Percentiles rank a stretch among this genome's conserved stretches.
phyloP scores from a whole-genome alignment of 1,140 invertebrate genomes.

The Hylyphantes graminicola region DNA sequence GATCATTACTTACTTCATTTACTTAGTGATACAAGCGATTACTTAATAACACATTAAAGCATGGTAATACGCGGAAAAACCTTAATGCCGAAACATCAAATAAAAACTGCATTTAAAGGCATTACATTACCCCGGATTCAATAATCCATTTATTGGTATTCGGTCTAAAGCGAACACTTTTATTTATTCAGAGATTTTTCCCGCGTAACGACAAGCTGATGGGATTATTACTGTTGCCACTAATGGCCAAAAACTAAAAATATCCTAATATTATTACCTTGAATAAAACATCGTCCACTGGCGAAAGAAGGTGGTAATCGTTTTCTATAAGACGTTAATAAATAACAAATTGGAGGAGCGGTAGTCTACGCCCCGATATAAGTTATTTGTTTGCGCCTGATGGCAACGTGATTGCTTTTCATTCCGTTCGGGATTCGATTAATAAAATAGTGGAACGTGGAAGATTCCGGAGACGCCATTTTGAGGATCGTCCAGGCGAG shows the following conservation, averaged over 20 bases:
- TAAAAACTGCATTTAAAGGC: conserved; percentile 50
- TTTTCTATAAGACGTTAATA: conserved; percentile 57
- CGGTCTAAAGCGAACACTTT: conserved; percentile 21
- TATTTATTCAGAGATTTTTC: conserved; percentile 35
- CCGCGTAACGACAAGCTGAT: conserved; percentile 32
- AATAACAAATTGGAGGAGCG: conserved; percentile 56
- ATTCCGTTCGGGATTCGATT: conserved; percentile 44
- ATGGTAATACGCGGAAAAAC: background rate
- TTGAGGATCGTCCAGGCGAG: background rate
- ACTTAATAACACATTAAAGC: conserved; percentile 51
- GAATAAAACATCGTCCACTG: conserved; percentile 56
- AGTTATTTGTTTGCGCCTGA: conserved; percentile 56
- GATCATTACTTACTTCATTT: background rate
- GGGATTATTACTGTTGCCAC: conserved; percentile 44
- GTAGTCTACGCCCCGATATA: conserved; percentile 16
- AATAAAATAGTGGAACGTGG: conserved; percentile 29
- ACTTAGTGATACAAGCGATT: conserved; percentile 2
- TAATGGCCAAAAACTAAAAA: conserved; percentile 53
- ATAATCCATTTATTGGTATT: conserved; percentile 56
- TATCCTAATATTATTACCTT: conserved; percentile 55
- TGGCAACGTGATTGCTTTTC: conserved; percentile 53
- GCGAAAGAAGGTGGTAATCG: conserved; percentile 37
- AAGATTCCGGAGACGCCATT: background rate
- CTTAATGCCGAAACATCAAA: conserved; percentile 28
- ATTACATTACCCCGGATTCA: conserved; percentile 36